Conservation (phyloP, 2,113 vertebrate species). For the Tetrao urogallus region DNA sequence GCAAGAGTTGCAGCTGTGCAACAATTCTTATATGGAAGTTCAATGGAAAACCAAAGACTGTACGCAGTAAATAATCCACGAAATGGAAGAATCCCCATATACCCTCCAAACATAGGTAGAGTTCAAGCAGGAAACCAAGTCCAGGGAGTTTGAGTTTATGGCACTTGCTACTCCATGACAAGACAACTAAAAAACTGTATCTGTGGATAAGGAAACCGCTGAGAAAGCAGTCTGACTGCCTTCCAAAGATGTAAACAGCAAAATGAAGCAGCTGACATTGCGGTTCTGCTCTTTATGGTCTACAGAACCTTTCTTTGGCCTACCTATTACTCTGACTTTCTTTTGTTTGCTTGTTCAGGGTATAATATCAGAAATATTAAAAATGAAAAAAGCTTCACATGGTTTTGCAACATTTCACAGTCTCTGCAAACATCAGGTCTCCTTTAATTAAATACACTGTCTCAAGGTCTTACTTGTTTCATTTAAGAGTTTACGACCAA, state of each 20-base stretch:
- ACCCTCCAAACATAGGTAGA: neutral
- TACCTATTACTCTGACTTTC: neutral
- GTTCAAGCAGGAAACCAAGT: neutral
- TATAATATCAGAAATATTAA: neutral
- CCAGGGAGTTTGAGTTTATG: neutral
- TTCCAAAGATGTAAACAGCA: neutral
- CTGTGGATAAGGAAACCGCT: neutral
- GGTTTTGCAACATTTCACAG: neutral
- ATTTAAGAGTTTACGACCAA: neutral
- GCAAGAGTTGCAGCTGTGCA: slow-evolving; percentile 2
- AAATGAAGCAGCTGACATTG: neutral
- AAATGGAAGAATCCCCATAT: neutral
- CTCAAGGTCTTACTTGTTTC: neutral
- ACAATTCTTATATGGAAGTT: neutral
- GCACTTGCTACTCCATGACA: neutral
- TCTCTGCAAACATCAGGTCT: neutral
- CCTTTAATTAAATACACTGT: neutral
- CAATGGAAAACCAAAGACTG: neutral
- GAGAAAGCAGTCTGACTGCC: neutral
- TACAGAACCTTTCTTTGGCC: neutral
- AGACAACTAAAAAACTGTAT: neutral
- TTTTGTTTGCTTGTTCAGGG: neutral
- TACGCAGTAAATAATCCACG: neutral
- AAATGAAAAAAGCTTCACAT: neutral
- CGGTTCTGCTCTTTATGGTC: neutral